These are phyloP conservation scores for Pissodes strobi DNA, from an alignment of 1,140 invertebrate species.

Conservation along the genomic window DNA sequence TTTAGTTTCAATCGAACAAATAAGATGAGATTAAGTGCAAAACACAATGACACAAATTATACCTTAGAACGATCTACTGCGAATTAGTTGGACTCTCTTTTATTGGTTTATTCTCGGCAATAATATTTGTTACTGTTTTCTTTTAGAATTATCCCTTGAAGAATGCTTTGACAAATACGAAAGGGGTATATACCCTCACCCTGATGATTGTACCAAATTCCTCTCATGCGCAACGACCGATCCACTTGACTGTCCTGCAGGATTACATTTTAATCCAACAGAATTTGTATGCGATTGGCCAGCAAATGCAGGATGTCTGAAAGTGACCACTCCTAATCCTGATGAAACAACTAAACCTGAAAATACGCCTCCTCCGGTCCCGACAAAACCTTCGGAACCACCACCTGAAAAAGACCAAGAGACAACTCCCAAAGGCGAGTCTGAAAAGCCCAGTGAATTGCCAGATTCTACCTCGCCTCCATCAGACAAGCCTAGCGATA, in stretches of 20 bases:
- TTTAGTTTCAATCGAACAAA: too few species aligned
- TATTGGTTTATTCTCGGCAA: too few species aligned
- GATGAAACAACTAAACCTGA: too few species aligned
- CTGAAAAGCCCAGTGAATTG: neutral
- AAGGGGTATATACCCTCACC: conserved; percentile 28
- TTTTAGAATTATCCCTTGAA: conserved; percentile 27
- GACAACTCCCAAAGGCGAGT: neutral
- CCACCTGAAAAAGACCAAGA: neutral
- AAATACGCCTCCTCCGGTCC: neutral
- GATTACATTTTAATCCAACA: conserved; percentile 52
- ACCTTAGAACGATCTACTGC: too few species aligned
- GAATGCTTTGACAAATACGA: conserved; percentile 35
- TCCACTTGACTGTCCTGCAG: conserved; percentile 48
- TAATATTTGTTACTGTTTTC: too few species aligned
- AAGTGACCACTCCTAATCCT: conserved; percentile 17
- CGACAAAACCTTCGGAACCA: neutral
- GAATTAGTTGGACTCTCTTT: too few species aligned
- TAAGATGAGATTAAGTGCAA: too few species aligned
- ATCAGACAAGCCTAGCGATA: too few species aligned
- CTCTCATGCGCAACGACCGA: conserved; percentile 30
- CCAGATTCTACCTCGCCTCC: neutral
- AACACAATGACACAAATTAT: too few species aligned
- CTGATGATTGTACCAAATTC: conserved; percentile 34
- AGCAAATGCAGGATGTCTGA: conserved; percentile 42
- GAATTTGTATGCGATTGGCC: conserved; percentile 54